Evolutionary conservation across 2,797 vertebrate genomes (phyloP).

Genomic region (Petrocephalus schoutedeni): DNA sequence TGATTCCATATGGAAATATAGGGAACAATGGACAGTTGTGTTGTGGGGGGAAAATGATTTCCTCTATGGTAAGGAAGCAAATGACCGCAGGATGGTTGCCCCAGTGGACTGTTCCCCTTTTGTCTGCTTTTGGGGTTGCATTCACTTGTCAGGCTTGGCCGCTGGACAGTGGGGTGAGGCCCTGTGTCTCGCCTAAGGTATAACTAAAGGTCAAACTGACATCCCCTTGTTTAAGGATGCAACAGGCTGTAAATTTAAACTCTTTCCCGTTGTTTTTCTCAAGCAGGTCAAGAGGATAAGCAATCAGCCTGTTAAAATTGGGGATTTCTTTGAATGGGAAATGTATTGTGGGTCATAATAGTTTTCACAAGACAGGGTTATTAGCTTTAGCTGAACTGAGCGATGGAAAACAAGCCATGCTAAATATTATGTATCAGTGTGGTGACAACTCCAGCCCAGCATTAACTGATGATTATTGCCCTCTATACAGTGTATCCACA

Average conservation of each 20-base stretch:
- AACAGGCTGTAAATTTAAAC: background rate
- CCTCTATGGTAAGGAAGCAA: background rate
- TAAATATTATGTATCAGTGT: background rate
- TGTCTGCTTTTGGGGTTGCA: background rate
- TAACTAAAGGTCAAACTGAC: background rate
- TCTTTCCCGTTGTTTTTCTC: background rate
- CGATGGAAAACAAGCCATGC: background rate
- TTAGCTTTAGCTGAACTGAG: background rate
- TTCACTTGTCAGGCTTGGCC: background rate
- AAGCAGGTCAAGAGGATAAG: slow-evolving; percentile 1
- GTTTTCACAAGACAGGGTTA: background rate
- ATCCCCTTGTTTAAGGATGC: background rate
- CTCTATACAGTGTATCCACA: background rate
- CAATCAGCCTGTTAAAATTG: background rate
- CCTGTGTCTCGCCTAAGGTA: background rate
- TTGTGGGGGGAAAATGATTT: background rate
- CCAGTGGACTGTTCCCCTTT: background rate
- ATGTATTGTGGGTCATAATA: background rate
- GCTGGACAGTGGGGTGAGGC: background rate
- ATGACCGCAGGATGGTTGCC: background rate
- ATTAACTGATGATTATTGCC: background rate
- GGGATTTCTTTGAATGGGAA: background rate
- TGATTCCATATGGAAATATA: slow-evolving; percentile 18
- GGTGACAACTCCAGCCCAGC: background rate
- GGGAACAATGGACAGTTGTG: slow-evolving; percentile 16